Conservation (phyloP, 2,113 vertebrate genomes). For the Xerus inauris region DNA sequence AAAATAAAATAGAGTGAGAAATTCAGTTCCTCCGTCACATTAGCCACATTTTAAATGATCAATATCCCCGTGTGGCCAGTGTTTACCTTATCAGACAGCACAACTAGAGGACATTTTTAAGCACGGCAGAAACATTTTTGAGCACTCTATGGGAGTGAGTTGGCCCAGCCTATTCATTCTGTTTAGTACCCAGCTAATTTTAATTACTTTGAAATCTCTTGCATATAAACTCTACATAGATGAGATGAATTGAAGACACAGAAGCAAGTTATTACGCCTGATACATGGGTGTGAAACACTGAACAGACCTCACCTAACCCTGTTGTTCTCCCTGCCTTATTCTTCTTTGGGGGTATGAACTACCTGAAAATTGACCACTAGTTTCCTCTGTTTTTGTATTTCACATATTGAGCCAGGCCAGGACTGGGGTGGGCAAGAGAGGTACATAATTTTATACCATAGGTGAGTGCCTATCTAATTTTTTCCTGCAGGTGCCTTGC, state of each 20-base stretch:
- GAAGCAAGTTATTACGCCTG: background rate
- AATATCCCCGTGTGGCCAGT: background rate
- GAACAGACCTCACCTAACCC: background rate
- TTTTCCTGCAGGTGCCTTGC: background rate
- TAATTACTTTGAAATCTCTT: background rate
- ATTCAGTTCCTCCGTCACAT: background rate
- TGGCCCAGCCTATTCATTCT: background rate
- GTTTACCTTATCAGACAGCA: background rate
- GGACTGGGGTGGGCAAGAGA: background rate
- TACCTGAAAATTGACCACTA: background rate
- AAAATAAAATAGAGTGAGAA: background rate
- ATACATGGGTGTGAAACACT: background rate
- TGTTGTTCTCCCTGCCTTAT: background rate
- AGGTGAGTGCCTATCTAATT: no score
- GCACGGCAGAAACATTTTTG: background rate
- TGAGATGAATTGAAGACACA: background rate
- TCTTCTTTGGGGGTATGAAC: background rate
- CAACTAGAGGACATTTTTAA: background rate
- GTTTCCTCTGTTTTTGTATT: background rate
- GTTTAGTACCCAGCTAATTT: background rate
- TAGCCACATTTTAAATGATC: background rate
- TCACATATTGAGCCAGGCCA: background rate
- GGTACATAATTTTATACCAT: background rate
- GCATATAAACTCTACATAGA: background rate
- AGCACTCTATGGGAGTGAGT: accelerated